Base-by-base conservation (phyloP, 2,888 invertebrate species). In the Synanthedon andrenaeformis region DNA sequence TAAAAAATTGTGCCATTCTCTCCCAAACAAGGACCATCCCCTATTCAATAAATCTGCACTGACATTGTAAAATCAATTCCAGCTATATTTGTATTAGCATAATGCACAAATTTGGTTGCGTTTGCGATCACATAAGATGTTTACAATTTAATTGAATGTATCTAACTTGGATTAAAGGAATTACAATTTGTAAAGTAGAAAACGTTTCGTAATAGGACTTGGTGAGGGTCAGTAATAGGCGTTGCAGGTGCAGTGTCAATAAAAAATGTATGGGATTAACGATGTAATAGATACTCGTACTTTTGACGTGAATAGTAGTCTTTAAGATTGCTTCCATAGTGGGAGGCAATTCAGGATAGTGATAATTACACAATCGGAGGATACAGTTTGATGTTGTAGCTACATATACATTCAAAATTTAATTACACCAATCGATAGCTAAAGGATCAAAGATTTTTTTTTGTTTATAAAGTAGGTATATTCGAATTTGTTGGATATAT, bases 101-200 rank as follows among this genome's bases (percentile, higher is more conserved):
- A 72, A 59, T 54, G 57, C 55, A 35, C 6, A 23, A 52, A 52
- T 60, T 68, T 55, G 6, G 14, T 53, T 49, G 50, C 6, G 51
- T 52, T 41, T 45, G 11, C 4, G 19, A 6, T 14, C 13, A 52
- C 8, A 50, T 53, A 57, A 63, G 70, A 72, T 77, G 72, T 80
- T 82, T 80, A 65, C 72, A 67, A 78, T 76, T 79, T 82, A 85
- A 85, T 85, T 85, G 83, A 81, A 85, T 83, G 80, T 80, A 79
- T 83, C 78, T 76, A 81, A 83, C 72, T 74, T 74, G 83, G 86
- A 86, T 86, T 87, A 86, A 71, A 80, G 79, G 85, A 74, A 85
- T 85, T 83, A 85, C 82, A 82, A 83, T 80, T 83, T 84, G 84
- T 78, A 76, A 72, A 76, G 77, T 82, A 85, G 83, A 85, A 86